These are phyloP conservation scores for Cheilosia variabilis DNA, from an alignment of 2,888 invertebrate genomes.

Conservation along the genomic window DNA sequence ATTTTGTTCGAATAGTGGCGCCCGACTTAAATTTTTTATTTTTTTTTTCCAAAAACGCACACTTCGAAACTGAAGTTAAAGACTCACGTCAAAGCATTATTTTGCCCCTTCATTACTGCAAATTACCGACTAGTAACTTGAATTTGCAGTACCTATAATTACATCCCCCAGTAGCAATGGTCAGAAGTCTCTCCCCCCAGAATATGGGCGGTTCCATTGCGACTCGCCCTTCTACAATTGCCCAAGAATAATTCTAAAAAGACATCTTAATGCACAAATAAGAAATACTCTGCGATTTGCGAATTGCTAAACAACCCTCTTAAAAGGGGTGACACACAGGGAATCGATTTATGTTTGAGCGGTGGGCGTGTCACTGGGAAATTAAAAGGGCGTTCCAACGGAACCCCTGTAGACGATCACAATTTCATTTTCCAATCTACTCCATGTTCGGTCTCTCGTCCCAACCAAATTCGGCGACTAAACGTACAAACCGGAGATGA, in stretches of 20 bases:
- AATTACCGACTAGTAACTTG: no score
- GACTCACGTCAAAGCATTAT: no score
- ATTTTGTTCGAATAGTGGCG: no score
- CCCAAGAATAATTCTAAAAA: constrained; percentile 2
- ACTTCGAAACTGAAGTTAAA: no score
- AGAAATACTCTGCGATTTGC: constrained; percentile 48
- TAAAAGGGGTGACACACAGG: constrained; percentile 32
- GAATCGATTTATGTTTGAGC: constrained; percentile 59
- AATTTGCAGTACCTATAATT: constrained; percentile 7
- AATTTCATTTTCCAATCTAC: constrained; percentile 68
- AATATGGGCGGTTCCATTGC: constrained; percentile 42
- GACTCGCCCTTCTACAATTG: constrained; percentile 25
- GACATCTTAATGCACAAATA: constrained; percentile 44
- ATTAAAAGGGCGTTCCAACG: constrained; percentile 72
- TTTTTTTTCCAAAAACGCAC: no score
- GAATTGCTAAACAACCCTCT: constrained; percentile 50
- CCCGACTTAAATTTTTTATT: no score
- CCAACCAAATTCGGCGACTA: background rate
- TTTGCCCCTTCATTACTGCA: no score
- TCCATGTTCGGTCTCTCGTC: constrained; percentile 2
- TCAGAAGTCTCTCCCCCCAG: constrained; percentile 37
- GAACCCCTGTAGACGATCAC: constrained; percentile 75
- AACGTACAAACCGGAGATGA: constrained; percentile 62
- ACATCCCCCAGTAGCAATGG: constrained; percentile 41
- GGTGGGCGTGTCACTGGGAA: constrained; percentile 66